phyloP scores from a whole-genome alignment of 2,113 vertebrate species.

The Epinephelus lanceolatus region DNA sequence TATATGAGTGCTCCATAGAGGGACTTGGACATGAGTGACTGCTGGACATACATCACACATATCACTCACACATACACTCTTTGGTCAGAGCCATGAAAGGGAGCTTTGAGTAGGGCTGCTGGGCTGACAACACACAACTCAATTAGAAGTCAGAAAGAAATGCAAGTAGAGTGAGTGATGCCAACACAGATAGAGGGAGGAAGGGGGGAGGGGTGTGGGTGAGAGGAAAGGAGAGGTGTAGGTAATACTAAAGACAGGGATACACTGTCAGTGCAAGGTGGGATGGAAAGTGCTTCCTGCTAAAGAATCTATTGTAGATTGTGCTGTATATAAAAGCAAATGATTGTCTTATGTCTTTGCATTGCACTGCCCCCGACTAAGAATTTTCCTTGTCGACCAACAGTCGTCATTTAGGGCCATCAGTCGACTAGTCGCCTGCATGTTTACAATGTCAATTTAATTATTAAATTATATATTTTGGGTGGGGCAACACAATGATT shows the following conservation, averaged over 20 bases:
- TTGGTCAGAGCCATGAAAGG: slow-evolving; percentile 66
- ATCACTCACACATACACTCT: slow-evolving; percentile 66
- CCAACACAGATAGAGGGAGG: slow-evolving; percentile 19
- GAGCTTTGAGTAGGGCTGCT: slow-evolving; percentile 60
- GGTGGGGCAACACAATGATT: too few relatives aligned
- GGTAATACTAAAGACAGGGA: slow-evolving; percentile 4
- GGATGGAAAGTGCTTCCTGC: neutral
- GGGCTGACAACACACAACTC: slow-evolving; percentile 74
- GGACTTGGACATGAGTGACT: slow-evolving; percentile 71
- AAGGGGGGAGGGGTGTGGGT: neutral
- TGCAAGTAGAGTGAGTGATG: slow-evolving; percentile 67
- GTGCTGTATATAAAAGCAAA: neutral
- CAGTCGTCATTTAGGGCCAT: too few relatives aligned
- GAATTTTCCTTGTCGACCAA: too few relatives aligned
- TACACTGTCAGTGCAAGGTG: neutral
- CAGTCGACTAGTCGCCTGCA: too few relatives aligned
- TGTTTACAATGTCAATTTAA: too few relatives aligned
- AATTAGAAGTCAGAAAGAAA: slow-evolving; percentile 70
- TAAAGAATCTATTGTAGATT: neutral
- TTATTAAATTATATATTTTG: too few relatives aligned
- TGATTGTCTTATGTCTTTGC: neutral
- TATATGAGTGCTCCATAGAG: slow-evolving; percentile 68
- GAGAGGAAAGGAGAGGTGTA: neutral
- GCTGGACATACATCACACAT: slow-evolving; percentile 76
- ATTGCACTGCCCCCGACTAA: too few relatives aligned